These are phyloP conservation scores for Perognathus longimembris DNA, from an alignment of 2,113 vertebrate genomes.

Conservation along the genomic window DNA sequence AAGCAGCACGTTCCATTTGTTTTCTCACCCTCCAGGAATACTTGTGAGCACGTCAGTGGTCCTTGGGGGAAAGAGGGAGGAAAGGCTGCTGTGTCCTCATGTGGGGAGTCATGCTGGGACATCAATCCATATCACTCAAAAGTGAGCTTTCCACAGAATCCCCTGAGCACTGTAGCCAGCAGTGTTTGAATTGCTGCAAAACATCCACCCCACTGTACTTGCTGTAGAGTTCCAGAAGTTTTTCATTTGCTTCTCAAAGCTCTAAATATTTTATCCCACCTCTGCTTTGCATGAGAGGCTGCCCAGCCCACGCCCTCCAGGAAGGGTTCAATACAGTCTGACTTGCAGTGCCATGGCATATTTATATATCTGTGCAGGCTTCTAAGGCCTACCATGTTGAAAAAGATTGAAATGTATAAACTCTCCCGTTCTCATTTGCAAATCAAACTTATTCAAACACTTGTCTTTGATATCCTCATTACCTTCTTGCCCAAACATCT, in stretches of 20 bases:
- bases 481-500: not conserved
- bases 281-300: not conserved
- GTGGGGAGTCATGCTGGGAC: not conserved
- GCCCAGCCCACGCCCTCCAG: not conserved
- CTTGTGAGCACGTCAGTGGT: not conserved
- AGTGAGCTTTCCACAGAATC: not conserved
- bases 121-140: not conserved
- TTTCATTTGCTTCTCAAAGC: slow-evolving; percentile 58
- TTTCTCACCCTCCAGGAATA: not conserved
- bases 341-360: not conserved
- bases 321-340: not conserved
- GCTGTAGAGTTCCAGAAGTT: not conserved
- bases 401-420: not conserved
- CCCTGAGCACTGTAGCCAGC: accelerated
- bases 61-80: not conserved
- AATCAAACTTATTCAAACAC: slow-evolving; percentile 38
- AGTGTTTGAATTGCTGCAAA: not conserved
- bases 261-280: not conserved
- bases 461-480: not conserved
- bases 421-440: slow-evolving; percentile 26
- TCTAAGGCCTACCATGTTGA: not conserved
- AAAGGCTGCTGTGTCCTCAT: not conserved
- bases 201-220: accelerated
- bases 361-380: not conserved
- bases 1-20: not conserved